Evolutionary conservation across 1,140 invertebrate genomes (phyloP).

Genomic region (Drosophila ercepeae): DNA sequence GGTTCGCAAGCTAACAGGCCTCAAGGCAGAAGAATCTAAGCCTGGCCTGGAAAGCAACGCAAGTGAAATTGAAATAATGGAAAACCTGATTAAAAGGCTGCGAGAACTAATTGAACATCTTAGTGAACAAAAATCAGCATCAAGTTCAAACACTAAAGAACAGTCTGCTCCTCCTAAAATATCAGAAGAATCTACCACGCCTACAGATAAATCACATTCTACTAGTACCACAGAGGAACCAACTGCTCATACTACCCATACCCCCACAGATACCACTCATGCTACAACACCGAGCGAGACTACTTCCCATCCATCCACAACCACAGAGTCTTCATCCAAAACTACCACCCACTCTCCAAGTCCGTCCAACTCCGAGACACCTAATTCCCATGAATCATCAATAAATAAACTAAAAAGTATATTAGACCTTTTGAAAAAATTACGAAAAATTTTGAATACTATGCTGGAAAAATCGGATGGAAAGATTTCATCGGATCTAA

Average conservation of each 20-base stretch:
- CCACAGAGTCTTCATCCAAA: not conserved
- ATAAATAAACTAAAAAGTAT: not conserved
- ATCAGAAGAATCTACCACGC: not conserved
- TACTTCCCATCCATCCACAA: not conserved
- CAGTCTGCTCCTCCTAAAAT: not conserved
- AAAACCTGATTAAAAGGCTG: not conserved
- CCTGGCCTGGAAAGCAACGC: not conserved
- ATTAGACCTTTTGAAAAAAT: not conserved
- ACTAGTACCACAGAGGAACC: not conserved
- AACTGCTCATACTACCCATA: too few species aligned
- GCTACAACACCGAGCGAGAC: too few species aligned
- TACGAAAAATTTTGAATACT: not conserved
- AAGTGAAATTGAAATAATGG: not conserved
- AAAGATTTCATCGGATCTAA: not conserved
- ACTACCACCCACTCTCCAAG: not conserved
- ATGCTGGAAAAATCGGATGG: not conserved
- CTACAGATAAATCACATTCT: not conserved
- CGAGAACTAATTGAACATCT: not conserved
- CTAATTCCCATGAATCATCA: not conserved
- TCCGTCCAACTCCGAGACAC: not conserved
- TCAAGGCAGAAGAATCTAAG: not conserved
- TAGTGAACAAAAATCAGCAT: not conserved
- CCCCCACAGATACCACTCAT: too few species aligned
- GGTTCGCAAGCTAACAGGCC: not conserved
- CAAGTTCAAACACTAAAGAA: not conserved